A percentile compares a stretch with the other conserved stretches of the same genome.
phyloP scores from a whole-genome alignment of 2,888 invertebrate species.

The Troglohyphantes excavatus region DNA sequence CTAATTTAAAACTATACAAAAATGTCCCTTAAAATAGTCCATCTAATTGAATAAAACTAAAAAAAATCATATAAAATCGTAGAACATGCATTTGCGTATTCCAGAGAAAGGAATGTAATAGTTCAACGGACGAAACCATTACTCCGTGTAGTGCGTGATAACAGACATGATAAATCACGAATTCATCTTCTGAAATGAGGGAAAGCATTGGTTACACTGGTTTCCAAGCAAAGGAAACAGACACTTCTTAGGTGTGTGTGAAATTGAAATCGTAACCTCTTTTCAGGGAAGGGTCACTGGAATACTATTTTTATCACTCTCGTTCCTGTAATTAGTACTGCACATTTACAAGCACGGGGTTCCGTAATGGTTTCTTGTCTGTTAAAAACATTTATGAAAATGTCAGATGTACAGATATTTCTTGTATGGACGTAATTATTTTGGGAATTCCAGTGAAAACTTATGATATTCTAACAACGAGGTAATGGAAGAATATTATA shows the following conservation, averaged over 20 bases:
- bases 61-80: background rate
- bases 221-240: background rate
- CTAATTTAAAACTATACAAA: background rate
- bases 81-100: slow-evolving; percentile 23
- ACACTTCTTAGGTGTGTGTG: background rate
- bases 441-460: no score
- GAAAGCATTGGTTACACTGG: slow-evolving; percentile 13
- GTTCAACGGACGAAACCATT: slow-evolving; percentile 41
- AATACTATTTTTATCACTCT: slow-evolving; percentile 1
- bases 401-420: background rate
- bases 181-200: slow-evolving; percentile 28
- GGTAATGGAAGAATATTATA: no score
- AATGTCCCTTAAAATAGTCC: background rate
- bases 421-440: no score
- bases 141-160: slow-evolving; percentile 34
- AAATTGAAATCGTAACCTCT: background rate
- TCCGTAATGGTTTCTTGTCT: background rate
- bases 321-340: background rate
- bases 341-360: background rate
- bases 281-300: background rate
- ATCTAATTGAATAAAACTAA: background rate
- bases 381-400: background rate
- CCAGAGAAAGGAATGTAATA: slow-evolving; percentile 32
- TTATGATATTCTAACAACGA: no score
- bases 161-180: slow-evolving; percentile 16